These are phyloP conservation scores for Sinocyclocheilus grahami DNA, from an alignment of 2,113 vertebrate genomes.

Conservation along the genomic window DNA sequence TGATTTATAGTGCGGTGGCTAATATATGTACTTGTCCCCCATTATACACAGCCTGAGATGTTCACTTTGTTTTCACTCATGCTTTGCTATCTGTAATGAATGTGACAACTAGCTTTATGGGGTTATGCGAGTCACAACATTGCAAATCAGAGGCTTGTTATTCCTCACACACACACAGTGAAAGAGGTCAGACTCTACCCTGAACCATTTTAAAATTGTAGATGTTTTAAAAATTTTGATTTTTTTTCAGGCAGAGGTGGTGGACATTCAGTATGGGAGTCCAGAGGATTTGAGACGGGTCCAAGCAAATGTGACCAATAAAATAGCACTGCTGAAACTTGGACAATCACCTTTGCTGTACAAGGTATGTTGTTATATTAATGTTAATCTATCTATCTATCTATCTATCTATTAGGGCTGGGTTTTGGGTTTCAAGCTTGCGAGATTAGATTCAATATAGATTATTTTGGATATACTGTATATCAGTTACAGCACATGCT, in stretches of 20 bases:
- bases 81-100: constrained; percentile 21
- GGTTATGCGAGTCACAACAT: not conserved
- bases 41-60: constrained; percentile 12
- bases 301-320: constrained; percentile 79
- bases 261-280: constrained; percentile 88
- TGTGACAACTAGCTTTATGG: constrained; percentile 24
- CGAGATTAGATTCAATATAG: too few species aligned
- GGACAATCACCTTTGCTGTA: constrained; percentile 87
- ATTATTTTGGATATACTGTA: too few species aligned
- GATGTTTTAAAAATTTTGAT: not conserved
- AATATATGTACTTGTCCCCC: constrained; percentile 30
- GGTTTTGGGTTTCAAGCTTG: too few species aligned
- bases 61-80: constrained; percentile 38
- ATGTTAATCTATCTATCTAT: not conserved
- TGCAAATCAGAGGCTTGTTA: constrained; percentile 29
- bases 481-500: too few species aligned
- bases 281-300: constrained; percentile 79
- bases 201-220: constrained; percentile 3
- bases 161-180: not conserved
- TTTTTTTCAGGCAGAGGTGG: constrained; percentile 81
- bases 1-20: constrained; percentile 3
- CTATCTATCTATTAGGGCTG: too few species aligned
- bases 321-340: constrained; percentile 90
- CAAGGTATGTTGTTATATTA: constrained; percentile 79
- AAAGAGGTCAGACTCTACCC: not conserved